phyloP scores from a whole-genome alignment of 2,113 vertebrate species.

The Seriola aureovittata region DNA sequence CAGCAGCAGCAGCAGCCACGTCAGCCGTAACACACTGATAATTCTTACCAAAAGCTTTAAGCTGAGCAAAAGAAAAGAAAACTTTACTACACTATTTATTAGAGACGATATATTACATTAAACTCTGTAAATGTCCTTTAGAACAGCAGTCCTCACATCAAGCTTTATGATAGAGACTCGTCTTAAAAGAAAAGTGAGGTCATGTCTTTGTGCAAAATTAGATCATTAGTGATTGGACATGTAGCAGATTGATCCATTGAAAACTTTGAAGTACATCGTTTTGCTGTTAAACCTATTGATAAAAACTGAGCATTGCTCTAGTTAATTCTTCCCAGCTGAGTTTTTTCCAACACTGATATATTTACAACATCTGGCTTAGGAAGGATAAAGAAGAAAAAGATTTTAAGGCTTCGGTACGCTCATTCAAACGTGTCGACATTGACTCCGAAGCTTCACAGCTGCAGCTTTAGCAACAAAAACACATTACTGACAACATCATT shows the following conservation, averaged over 20 bases:
- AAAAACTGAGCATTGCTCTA: neutral
- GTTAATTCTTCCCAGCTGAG: neutral
- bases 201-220: conserved; percentile 48
- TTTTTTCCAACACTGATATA: neutral
- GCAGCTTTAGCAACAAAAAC: conserved; percentile 21
- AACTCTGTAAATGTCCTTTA: neutral
- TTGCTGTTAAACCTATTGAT: neutral
- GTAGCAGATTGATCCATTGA: neutral
- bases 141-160: neutral
- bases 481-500: neutral
- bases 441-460: neutral
- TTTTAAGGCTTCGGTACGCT: neutral
- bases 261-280: neutral
- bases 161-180: neutral
- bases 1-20: too few species aligned
- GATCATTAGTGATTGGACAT: neutral
- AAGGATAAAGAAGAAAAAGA: neutral
- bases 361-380: neutral
- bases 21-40: neutral
- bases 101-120: neutral
- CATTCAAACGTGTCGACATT: neutral
- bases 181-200: neutral
- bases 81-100: neutral
- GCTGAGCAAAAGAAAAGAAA: neutral
- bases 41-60: neutral